Evolutionary conservation across 2,113 vertebrate genomes (phyloP).

Genomic region (Canis aureus): DNA sequence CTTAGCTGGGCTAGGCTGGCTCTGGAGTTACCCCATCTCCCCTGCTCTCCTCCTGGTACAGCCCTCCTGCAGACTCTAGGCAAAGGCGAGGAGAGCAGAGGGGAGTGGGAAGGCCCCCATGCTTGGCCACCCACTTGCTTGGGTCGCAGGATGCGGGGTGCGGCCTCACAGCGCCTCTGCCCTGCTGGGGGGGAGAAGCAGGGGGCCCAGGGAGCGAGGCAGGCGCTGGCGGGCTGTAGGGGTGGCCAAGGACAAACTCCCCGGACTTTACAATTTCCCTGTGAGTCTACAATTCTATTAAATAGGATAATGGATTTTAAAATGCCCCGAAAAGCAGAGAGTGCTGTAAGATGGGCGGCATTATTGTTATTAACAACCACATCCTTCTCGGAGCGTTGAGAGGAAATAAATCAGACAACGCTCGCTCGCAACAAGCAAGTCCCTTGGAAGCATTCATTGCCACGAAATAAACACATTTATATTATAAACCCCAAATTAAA

Average conservation of each 20-base stretch:
- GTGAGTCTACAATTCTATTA: slow-evolving; percentile 78
- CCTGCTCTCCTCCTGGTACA: not conserved
- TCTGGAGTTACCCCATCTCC: not conserved
- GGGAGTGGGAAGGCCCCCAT: not conserved
- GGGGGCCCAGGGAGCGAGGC: not conserved
- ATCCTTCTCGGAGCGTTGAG: slow-evolving; percentile 69
- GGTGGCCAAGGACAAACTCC: slow-evolving; percentile 72
- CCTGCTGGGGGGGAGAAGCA: not conserved
- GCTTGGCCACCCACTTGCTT: not conserved
- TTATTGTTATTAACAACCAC: slow-evolving; percentile 76
- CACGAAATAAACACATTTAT: slow-evolving; percentile 61
- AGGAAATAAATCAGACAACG: slow-evolving; percentile 79
- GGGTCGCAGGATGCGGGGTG: not conserved
- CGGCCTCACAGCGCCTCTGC: not conserved
- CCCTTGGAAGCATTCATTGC: slow-evolving; percentile 70
- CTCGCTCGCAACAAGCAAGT: not conserved
- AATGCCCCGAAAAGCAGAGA: slow-evolving; percentile 78
- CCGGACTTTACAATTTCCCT: slow-evolving; percentile 68
- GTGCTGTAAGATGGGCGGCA: slow-evolving; percentile 73
- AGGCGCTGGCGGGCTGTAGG: not conserved
- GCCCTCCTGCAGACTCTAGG: not conserved
- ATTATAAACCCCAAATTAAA: slow-evolving; percentile 78
- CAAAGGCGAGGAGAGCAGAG: not conserved
- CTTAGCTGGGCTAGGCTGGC: not conserved
- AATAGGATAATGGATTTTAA: slow-evolving; percentile 84